These are phyloP conservation scores for Iselma pallidipennis DNA, from an alignment of 2,888 invertebrate genomes.

Conservation along the genomic window DNA sequence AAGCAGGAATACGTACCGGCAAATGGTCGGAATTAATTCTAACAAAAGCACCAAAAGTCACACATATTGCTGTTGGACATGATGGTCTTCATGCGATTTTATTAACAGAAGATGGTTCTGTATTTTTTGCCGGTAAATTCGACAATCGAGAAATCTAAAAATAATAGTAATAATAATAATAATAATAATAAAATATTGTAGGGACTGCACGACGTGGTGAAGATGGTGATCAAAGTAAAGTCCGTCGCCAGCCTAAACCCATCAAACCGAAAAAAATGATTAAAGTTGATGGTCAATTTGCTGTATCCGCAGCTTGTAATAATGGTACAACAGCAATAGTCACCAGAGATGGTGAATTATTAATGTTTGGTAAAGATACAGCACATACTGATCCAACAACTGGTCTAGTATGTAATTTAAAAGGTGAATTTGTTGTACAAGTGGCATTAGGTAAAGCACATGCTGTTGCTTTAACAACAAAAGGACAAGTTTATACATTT, in stretches of 20 bases:
- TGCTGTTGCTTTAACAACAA: conserved; percentile 83
- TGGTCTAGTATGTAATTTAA: conserved; percentile 55
- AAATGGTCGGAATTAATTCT: conserved; percentile 68
- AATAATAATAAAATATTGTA: too few relatives aligned
- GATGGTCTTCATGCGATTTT: conserved; percentile 91
- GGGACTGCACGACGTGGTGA: conserved; percentile 91
- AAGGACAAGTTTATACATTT: conserved; percentile 92
- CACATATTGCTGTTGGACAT: conserved; percentile 86
- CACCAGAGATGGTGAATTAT: conserved; percentile 84
- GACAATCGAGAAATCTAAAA: too few relatives aligned
- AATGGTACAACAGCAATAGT: conserved; percentile 94
- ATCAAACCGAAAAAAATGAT: conserved; percentile 91
- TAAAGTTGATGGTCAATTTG: conserved; percentile 83
- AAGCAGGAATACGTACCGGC: conserved; percentile 57
- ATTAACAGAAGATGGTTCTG: conserved; percentile 90
- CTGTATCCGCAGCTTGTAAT: conserved; percentile 87
- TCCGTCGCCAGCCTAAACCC: conserved; percentile 85
- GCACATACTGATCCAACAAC: conserved; percentile 76
- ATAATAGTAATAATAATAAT: too few relatives aligned
- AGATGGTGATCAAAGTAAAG: conserved; percentile 82
- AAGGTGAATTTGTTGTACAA: conserved; percentile 58
- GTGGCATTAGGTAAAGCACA: conserved; percentile 95
- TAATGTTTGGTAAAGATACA: conserved; percentile 95
- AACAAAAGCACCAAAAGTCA: conserved; percentile 72
- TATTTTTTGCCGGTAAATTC: conserved; percentile 70